Conservation (phyloP, 2,113 vertebrate genomes). For the Melanotaenia duboulayi region DNA sequence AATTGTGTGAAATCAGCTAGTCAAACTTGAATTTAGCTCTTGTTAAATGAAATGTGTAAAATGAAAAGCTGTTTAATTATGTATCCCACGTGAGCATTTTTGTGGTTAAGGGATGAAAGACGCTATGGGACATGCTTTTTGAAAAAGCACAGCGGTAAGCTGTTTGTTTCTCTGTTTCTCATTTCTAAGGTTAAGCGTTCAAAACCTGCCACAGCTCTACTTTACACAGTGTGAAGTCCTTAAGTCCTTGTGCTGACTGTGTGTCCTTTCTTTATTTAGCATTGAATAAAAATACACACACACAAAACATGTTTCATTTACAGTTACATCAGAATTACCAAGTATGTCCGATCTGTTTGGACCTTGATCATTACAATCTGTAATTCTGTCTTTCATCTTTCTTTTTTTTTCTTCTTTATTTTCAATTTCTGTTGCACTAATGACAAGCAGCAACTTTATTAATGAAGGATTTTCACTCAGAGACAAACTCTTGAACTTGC, state of each 20-base stretch:
- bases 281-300: not conserved
- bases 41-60: too few relatives aligned
- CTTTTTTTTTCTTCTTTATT: not conserved
- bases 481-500: conserved; percentile 21
- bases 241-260: not conserved
- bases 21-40: too few relatives aligned
- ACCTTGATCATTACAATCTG: conserved; percentile 2
- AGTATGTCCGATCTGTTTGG: not conserved
- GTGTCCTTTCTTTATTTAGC: conserved; percentile 5
- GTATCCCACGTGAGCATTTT: not conserved
- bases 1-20: too few relatives aligned
- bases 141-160: not conserved
- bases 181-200: not conserved
- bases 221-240: not conserved
- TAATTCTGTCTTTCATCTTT: not conserved
- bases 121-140: not conserved
- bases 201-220: conserved; percentile 1
- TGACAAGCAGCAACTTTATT: conserved; percentile 25
- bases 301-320: not conserved
- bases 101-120: not conserved
- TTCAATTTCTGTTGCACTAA: conserved; percentile 4
- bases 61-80: too few relatives aligned
- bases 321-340: not conserved
- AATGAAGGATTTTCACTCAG: conserved; percentile 9
- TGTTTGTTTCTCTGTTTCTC: not conserved